These are phyloP conservation scores for Orycteropus afer DNA, from an alignment of 2,113 vertebrate genomes.

Conservation along the genomic window DNA sequence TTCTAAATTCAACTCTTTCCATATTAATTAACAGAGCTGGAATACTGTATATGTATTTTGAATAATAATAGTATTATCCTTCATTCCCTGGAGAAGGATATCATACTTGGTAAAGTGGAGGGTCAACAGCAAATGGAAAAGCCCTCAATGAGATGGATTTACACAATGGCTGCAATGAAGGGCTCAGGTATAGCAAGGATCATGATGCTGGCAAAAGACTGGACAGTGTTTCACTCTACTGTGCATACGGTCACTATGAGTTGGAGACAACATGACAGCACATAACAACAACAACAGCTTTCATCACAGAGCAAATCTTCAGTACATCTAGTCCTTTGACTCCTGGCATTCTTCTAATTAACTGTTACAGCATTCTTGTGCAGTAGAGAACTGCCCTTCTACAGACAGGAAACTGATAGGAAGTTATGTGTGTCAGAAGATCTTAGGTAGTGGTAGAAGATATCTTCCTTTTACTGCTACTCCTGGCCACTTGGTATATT, in stretches of 20 bases:
- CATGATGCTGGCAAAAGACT: no score
- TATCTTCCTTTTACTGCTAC: background rate
- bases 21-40: background rate
- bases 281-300: no score
- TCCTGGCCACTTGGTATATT: background rate
- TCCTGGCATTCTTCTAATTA: background rate
- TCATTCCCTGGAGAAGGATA: no score
- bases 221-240: no score
- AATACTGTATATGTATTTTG: background rate
- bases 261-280: no score
- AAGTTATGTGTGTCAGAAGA: background rate
- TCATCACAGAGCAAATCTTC: background rate
- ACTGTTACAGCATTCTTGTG: background rate
- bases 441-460: background rate
- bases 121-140: no score
- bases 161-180: no score
- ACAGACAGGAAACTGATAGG: background rate
- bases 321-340: background rate
- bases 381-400: background rate
- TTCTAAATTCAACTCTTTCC: background rate
- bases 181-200: no score
- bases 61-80: background rate
- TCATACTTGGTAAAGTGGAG: no score
- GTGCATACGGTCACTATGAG: no score
- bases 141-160: no score